Conservation (phyloP, 1,140 invertebrate genomes). For the Nephila pilipes region DNA sequence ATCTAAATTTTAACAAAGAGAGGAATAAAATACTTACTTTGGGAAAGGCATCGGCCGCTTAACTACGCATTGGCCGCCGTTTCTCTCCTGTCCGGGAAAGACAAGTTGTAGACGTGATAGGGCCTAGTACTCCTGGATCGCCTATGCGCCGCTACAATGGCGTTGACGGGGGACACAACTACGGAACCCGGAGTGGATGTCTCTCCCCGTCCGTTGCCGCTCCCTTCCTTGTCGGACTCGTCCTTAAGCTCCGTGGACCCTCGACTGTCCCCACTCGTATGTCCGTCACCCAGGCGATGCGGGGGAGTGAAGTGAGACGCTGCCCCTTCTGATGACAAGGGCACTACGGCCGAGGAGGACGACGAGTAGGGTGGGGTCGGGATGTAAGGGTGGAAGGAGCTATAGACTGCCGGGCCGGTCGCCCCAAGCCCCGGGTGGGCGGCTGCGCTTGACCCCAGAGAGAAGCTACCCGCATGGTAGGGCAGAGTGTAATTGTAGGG, state of each 20-base stretch:
- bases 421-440: neutral
- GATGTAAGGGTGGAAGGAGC: neutral
- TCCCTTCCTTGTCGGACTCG: slow-evolving; percentile 49
- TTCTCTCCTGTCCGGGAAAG: slow-evolving; percentile 36
- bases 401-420: neutral
- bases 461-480: neutral
- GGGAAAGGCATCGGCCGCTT: neutral
- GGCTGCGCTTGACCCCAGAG: neutral
- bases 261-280: slow-evolving; percentile 49
- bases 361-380: neutral
- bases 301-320: neutral
- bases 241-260: slow-evolving; percentile 43
- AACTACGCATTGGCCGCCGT: slow-evolving; percentile 54
- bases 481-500: neutral
- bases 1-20: neutral
- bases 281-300: neutral
- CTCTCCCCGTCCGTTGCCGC: neutral
- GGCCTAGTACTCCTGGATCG: neutral
- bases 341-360: neutral
- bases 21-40: neutral
- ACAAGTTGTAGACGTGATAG: neutral
- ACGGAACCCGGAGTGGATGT: neutral
- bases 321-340: neutral
- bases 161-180: slow-evolving; percentile 9
- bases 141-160: neutral